Evolutionary conservation across 2,797 vertebrate genomes (phyloP).

Genomic region (Protosalanx chinensis): DNA sequence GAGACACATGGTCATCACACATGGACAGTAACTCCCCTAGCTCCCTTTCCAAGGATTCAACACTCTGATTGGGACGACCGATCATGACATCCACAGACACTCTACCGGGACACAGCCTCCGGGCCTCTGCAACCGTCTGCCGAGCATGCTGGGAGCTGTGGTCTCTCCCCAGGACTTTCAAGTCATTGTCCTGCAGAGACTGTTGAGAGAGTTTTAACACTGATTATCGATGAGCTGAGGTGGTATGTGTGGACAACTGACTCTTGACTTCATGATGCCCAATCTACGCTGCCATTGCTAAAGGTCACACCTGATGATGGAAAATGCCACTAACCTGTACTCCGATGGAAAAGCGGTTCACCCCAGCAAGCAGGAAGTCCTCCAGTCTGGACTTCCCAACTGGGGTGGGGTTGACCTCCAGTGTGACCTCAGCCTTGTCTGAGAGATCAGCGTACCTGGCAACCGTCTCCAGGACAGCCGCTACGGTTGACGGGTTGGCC

Average conservation of each 20-base stretch:
- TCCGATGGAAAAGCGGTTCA: constrained; percentile 89
- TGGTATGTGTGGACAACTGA: neutral
- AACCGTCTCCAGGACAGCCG: constrained; percentile 75
- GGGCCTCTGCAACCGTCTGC: constrained; percentile 73
- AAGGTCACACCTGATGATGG: neutral
- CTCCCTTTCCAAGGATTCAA: constrained; percentile 71
- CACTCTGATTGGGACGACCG: constrained; percentile 80
- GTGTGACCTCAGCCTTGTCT: constrained; percentile 74
- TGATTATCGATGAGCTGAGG: neutral
- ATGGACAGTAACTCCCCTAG: constrained; percentile 70
- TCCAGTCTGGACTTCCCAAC: constrained; percentile 61
- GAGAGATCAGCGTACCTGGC: constrained; percentile 62
- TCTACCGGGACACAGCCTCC: constrained; percentile 76
- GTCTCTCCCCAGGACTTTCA: constrained; percentile 82
- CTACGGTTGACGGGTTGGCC: constrained; percentile 78
- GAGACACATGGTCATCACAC: constrained; percentile 62
- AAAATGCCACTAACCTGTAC: constrained; percentile 78
- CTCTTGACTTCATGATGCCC: no score
- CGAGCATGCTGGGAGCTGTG: constrained; percentile 78
- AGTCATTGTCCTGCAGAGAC: constrained; percentile 79
- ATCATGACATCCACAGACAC: constrained; percentile 90
- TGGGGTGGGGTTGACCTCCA: constrained; percentile 90
- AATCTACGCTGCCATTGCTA: neutral
- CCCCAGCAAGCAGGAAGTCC: constrained; percentile 73
- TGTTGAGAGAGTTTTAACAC: constrained; percentile 44